Evolutionary conservation across 2,797 vertebrate genomes (phyloP), one percentile per base, ranked within the genome.

Genomic region (Gephyroberyx darwinii): DNA sequence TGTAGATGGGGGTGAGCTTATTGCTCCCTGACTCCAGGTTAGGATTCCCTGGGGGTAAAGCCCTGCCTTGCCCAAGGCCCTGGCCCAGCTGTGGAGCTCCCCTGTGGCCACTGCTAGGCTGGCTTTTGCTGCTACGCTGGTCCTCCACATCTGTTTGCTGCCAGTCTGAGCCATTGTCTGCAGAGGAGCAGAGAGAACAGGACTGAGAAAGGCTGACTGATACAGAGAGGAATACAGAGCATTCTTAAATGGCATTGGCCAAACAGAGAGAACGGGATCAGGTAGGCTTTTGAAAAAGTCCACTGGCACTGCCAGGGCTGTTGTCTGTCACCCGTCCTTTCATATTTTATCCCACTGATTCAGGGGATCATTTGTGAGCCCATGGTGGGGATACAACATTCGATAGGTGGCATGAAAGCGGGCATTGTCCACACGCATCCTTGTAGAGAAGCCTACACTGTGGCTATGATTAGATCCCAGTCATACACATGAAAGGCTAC

Each of bases 141-240:
- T 90, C 87, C 57, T 93, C 90, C 43, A 48, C 79, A 69, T 92
- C 87, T 0, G 86, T 92, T 73, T 91, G 91, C 35, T 92, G 90
- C 65, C 86, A 92, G 69, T 94, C 93, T 20, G 93, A 93, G 30
- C 88, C 75, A 0, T 83, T 80, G 61, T 93, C 93, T 93, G 74
- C 8, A 55, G 22, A 37, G 51, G 47, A 22, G 59, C 14, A 56
- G 12, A 33, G n/a, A 60, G 26, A 62, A 30, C 9, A 30, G 22
- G 19, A 22, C 26, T 26, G 50, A 22, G 13, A 60, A 41, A 45
- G 43, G 4, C 13, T 45, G 37, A 50, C 14, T 16, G 17, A 43
- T 47, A 47, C 20, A 30, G 17, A 20, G 8, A 63, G 52, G 9
- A 54, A 20, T 54, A 30, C 52, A 30, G 9, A 54, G 12, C 22